Evolutionary conservation across 2,888 invertebrate genomes (phyloP), one percentile per base, ranked within the genome.

Genomic region (Gymnocheta viridis): DNA sequence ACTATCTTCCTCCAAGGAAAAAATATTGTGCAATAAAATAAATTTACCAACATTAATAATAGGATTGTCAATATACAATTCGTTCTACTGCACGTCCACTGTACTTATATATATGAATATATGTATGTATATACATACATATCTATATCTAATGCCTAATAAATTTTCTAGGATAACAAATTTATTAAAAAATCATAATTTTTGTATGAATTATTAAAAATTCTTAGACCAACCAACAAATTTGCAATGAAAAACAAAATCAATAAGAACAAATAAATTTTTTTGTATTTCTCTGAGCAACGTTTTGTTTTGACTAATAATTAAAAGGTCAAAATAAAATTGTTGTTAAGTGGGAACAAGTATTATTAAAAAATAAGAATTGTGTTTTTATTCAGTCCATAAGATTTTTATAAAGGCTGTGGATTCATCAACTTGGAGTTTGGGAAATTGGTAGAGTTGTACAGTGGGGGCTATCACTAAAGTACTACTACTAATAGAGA

Each of bases 111-210:
- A 32, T 32, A 32, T 7, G 32, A 32, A n/a, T n/a, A n/a, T n/a
- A n/a, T n/a, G n/a, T 32, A 32, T 7, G 7, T 32, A 32, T 32
- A 32, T 32, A 32, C n/a, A 32, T 32, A 32, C 32, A 32, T 32
- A 7, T 32, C 7, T 32, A 5, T 54, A 38, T 54, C 27, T 73
- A 49, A 67, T 66, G 22, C 44, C 58, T 79, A 79, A 74, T 74
- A 69, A 79, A 79, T 73, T 79, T 27, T 81, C 72, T 84, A 84
- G 81, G 73, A 81, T 84, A 84, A 84, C 84, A 84, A 84, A 84
- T 84, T 81, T 58, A 60, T 73, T 27, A 60, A 69, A 69, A 73
- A 78, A 82, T 76, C 66, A 72, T 73, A 29, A 73, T 58, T 82
- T 84, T 80, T 84, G 77, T 84, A 81, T 84, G 81, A 77, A 84